Percentiles rank a stretch among this genome's conserved stretches.
Evolutionary conservation across 2,888 invertebrate species (phyloP).

Genomic region (Philonicus albiceps): DNA sequence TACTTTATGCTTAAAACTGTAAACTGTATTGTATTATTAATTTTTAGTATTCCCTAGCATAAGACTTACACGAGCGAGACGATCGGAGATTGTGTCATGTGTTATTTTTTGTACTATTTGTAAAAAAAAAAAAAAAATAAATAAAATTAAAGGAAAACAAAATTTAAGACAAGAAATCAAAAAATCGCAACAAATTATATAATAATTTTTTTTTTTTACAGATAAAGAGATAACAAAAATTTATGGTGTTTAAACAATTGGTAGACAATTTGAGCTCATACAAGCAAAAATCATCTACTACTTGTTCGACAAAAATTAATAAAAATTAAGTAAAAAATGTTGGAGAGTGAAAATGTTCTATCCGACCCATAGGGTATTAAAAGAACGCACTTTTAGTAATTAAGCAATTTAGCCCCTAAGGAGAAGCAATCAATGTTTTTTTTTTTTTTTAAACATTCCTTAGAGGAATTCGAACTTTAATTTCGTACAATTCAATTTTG

Average conservation of each 20-base stretch:
- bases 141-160: neutral
- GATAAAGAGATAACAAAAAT: neutral
- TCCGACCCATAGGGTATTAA: neutral
- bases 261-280: no score
- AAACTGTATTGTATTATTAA: constrained; percentile 1
- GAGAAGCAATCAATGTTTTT: neutral
- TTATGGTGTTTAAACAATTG: neutral
- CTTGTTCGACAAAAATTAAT: neutral
- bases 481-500: neutral
- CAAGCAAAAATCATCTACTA: no score
- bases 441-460: neutral
- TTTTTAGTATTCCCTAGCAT: constrained; percentile 3
- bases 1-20: constrained; percentile 26
- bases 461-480: neutral
- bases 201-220: neutral
- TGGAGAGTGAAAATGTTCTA: neutral
- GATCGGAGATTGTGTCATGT: neutral
- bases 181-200: neutral
- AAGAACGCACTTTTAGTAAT: neutral
- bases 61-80: neutral
- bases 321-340: neutral
- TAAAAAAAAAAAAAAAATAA: neutral
- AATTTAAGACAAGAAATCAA: neutral
- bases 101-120: neutral
- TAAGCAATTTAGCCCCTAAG: neutral